Percentiles rank a stretch among this genome's conserved stretches.
Evolutionary conservation across 2,888 invertebrate species (phyloP).

Genomic region (Apomyelois bistriatella): DNA sequence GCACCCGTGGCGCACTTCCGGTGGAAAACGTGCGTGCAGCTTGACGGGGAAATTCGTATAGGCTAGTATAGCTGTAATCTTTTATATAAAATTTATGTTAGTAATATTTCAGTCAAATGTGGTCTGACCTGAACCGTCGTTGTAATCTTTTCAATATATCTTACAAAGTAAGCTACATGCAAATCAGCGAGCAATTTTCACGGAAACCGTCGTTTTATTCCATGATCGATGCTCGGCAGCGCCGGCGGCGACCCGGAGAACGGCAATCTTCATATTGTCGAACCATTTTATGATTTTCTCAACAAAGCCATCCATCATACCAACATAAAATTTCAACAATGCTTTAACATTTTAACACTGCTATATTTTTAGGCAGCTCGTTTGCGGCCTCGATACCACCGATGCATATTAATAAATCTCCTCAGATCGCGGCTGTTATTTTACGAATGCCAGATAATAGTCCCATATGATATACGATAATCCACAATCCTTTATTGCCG

Average conservation of each 20-base stretch:
- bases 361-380: slow-evolving; percentile 37
- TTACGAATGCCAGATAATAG: slow-evolving; percentile 52
- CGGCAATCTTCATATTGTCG: slow-evolving; percentile 48
- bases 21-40: slow-evolving; percentile 45
- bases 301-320: slow-evolving; percentile 43
- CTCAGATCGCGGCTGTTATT: slow-evolving; percentile 48
- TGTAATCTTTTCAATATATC: slow-evolving; percentile 28
- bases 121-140: background rate
- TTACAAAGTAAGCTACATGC: slow-evolving; percentile 38
- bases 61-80: background rate
- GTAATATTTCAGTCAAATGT: background rate
- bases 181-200: slow-evolving; percentile 49
- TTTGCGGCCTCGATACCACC: slow-evolving; percentile 34
- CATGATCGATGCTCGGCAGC: slow-evolving; percentile 41
- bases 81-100: background rate
- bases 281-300: slow-evolving; percentile 45
- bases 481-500: slow-evolving; percentile 52
- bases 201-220: slow-evolving; percentile 38
- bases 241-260: slow-evolving; percentile 31
- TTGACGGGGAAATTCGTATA: slow-evolving; percentile 9
- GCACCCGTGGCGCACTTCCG: slow-evolving; percentile 56
- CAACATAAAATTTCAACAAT: slow-evolving; percentile 30
- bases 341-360: slow-evolving; percentile 38
- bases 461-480: slow-evolving; percentile 54
- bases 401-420: slow-evolving; percentile 46